These are phyloP conservation scores for Wiebesia pumilae DNA, from an alignment of 1,140 invertebrate genomes.

Conservation along the genomic window DNA sequence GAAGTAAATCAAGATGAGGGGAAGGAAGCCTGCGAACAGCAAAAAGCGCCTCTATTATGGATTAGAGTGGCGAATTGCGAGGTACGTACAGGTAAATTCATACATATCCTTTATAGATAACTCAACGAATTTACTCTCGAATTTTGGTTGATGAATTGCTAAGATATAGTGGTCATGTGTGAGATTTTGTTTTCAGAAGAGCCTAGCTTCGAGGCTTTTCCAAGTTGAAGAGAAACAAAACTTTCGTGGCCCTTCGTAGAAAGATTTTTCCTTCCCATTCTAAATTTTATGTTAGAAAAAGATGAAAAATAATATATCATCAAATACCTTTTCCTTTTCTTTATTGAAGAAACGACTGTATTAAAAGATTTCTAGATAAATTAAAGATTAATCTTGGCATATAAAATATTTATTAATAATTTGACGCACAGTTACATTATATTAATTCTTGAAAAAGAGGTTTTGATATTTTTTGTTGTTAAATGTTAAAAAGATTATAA, in stretches of 20 bases:
- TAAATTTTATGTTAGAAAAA: not conserved
- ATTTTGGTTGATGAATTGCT: not conserved
- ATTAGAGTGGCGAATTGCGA: not conserved
- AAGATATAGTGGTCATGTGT: no score
- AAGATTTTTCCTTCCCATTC: not conserved
- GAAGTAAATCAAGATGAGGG: conserved; percentile 10
- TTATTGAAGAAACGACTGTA: not conserved
- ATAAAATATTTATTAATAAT: not conserved
- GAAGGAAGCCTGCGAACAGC: not conserved
- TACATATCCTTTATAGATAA: not conserved
- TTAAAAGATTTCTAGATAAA: not conserved
- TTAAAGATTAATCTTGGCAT: not conserved
- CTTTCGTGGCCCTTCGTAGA: not conserved
- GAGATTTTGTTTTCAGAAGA: conserved; percentile 18
- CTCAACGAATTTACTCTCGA: not conserved
- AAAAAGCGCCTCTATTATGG: not conserved
- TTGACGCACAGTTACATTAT: not conserved
- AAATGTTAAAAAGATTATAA: no score
- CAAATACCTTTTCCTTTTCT: not conserved
- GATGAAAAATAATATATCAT: conserved; percentile 3
- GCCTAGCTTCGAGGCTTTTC: not conserved
- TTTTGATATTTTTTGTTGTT: no score
- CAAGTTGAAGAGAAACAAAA: not conserved
- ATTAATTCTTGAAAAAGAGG: no score
- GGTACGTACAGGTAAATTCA: not conserved